phyloP scores from a whole-genome alignment of 1,140 invertebrate genomes.

The Solenopsis invicta region DNA sequence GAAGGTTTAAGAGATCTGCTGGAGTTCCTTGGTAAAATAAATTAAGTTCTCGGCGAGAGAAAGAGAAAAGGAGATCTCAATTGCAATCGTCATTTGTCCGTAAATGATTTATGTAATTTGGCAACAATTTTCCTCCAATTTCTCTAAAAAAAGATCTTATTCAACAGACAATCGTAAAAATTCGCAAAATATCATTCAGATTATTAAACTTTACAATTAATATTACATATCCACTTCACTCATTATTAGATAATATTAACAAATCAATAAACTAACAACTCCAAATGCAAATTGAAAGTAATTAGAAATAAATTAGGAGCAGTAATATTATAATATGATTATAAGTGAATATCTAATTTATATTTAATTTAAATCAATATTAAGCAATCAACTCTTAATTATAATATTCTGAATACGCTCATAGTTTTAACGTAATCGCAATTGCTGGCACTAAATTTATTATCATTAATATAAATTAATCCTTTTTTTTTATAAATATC shows the following conservation, averaged over 20 bases:
- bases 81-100: background rate
- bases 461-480: too few species aligned
- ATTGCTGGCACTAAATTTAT: too few species aligned
- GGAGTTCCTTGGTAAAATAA: background rate
- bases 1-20: background rate
- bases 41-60: background rate
- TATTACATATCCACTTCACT: too few species aligned
- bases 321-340: background rate
- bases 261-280: background rate
- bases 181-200: background rate
- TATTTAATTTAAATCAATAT: too few species aligned
- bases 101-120: background rate
- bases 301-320: background rate
- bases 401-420: too few species aligned
- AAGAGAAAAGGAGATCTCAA: background rate
- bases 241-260: background rate
- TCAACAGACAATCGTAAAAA: background rate
- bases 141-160: background rate
- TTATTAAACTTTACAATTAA: background rate
- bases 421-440: too few species aligned
- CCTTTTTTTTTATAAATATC: too few species aligned
- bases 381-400: too few species aligned
- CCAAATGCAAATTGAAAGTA: background rate
- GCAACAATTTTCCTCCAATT: background rate
- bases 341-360: too few species aligned